Percentiles rank a stretch among this genome's conserved stretches.
Conservation (phyloP, 2,113 vertebrate genomes). For the Pontoporia blainvillei region DNA sequence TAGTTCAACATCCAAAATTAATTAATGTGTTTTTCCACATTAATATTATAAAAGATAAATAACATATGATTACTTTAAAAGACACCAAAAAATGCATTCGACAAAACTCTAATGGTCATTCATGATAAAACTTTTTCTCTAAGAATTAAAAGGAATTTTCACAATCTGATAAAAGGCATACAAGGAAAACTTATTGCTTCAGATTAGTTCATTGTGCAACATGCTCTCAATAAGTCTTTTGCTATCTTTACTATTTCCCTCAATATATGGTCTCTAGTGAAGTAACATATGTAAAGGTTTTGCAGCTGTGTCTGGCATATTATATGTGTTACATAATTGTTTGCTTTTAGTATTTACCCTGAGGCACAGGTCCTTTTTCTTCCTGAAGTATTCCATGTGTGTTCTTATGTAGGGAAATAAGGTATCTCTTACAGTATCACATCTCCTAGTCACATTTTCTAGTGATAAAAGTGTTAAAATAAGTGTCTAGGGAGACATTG, state of each 20-base stretch:
- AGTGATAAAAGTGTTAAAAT: neutral
- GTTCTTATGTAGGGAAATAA: neutral
- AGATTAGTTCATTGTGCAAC: neutral
- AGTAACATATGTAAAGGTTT: neutral
- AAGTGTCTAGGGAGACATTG: neutral
- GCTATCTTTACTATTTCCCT: neutral
- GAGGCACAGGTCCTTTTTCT: neutral
- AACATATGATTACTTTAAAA: neutral
- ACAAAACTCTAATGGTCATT: neutral
- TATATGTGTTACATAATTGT: neutral
- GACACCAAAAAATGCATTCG: neutral
- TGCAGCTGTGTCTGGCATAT: neutral
- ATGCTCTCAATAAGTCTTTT: neutral
- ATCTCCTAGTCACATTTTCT: neutral
- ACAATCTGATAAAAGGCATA: neutral
- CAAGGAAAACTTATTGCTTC: neutral
- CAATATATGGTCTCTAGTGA: neutral
- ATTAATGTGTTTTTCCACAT: neutral
- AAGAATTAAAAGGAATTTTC: neutral
- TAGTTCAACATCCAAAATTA: neutral
- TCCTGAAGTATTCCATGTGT: neutral
- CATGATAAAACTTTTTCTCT: neutral
- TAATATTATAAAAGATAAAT: neutral
- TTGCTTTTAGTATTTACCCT: neutral
- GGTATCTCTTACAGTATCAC: neutral